These are phyloP conservation scores for Fragum fragum DNA, from an alignment of 2,888 invertebrate species.

Conservation along the genomic window DNA sequence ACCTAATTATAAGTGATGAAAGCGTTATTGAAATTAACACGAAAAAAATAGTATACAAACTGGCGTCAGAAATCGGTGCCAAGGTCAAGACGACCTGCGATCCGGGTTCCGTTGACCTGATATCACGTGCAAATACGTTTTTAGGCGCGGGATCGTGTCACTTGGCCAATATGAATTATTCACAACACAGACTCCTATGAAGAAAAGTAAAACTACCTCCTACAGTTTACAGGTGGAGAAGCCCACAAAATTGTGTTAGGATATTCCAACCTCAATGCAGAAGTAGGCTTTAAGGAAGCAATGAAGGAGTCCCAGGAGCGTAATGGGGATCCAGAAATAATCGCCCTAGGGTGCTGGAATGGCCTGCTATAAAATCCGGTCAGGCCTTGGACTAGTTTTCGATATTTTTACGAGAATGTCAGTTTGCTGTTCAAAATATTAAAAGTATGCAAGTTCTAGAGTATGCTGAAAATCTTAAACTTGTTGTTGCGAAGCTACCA, in stretches of 20 bases:
- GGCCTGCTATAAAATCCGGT: constrained; percentile 40
- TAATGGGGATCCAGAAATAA: constrained; percentile 47
- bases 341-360: constrained; percentile 39
- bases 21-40: too few species aligned
- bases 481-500: constrained; percentile 45
- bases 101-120: too few species aligned
- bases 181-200: background rate
- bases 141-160: too few species aligned
- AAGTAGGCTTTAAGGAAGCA: constrained; percentile 29
- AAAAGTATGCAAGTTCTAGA: constrained; percentile 41
- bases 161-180: too few species aligned
- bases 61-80: too few species aligned
- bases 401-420: constrained; percentile 48
- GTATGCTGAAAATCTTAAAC: constrained; percentile 53
- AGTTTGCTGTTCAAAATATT: constrained; percentile 37
- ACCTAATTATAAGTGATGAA: too few species aligned
- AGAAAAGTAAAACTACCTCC: constrained; percentile 1
- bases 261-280: constrained; percentile 8
- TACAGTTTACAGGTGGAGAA: constrained; percentile 1
- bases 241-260: constrained; percentile 10
- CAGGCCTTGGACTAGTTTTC: constrained; percentile 43
- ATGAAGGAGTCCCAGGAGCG: constrained; percentile 35
- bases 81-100: too few species aligned
- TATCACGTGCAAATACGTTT: too few species aligned
- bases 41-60: too few species aligned